phyloP scores from a whole-genome alignment of 2,797 vertebrate species.

The Yasuhikotakia modesta region DNA sequence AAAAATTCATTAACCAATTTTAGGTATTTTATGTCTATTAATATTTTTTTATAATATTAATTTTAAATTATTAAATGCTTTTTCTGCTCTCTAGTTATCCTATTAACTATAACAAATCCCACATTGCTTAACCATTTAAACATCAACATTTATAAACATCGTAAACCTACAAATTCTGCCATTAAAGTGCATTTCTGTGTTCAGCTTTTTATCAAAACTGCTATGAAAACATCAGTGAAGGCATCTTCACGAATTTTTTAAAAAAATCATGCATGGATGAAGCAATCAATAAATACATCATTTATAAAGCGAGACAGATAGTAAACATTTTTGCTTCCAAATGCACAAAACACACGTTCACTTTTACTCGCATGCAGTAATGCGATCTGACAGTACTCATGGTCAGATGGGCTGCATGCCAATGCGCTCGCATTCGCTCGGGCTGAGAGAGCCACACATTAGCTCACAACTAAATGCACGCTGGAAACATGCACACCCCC shows the following conservation, averaged over 20 bases:
- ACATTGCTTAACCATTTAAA: neutral
- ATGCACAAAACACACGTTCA: constrained; percentile 16
- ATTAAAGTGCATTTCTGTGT: constrained; percentile 4
- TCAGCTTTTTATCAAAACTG: constrained; percentile 3
- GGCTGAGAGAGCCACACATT: constrained; percentile 9
- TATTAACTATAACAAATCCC: neutral
- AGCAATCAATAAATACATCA: constrained; percentile 28
- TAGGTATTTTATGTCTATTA: no score
- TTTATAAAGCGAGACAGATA: constrained; percentile 25
- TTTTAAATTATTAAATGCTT: no score
- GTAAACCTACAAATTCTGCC: neutral
- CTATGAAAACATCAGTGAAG: constrained; percentile 22
- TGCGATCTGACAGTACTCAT: constrained; percentile 39
- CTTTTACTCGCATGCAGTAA: constrained; percentile 30
- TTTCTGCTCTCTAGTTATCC: neutral
- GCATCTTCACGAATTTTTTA: no score
- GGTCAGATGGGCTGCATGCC: constrained; percentile 30
- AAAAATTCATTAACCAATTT: no score
- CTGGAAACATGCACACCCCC: constrained; percentile 28
- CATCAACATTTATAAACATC: neutral
- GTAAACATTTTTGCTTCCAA: constrained; percentile 29
- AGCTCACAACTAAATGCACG: constrained; percentile 39
- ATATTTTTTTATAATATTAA: no score
- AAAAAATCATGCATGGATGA: constrained; percentile 20
- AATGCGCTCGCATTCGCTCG: constrained; percentile 40